phyloP scores from a whole-genome alignment of 2,888 invertebrate species.

The Alentia gelatinosa region DNA sequence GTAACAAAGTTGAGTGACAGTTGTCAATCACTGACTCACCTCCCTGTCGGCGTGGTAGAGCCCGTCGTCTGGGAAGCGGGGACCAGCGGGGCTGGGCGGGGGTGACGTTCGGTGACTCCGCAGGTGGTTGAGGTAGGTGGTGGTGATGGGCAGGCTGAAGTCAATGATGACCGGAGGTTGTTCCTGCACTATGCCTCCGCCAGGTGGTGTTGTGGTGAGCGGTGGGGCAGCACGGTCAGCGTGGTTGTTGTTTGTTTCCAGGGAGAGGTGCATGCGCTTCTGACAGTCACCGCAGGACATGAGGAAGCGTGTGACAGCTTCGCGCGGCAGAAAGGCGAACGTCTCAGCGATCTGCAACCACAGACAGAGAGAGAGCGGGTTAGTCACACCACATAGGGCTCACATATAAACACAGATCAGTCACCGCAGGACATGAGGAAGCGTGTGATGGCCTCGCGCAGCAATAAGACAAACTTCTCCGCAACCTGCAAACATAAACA shows the following conservation, averaged over 20 bases:
- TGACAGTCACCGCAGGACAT: conserved; percentile 96
- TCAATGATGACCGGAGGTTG: conserved; percentile 80
- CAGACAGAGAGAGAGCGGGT: not conserved
- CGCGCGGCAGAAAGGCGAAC: conserved; percentile 96
- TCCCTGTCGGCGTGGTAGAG: too few relatives aligned
- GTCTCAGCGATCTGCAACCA: conserved; percentile 93
- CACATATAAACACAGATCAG: too few relatives aligned
- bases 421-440: conserved; percentile 96
- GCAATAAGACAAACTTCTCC: conserved; percentile 96
- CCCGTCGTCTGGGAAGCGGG: too few relatives aligned
- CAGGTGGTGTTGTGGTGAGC: conserved; percentile 54
- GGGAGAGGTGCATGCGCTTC: conserved; percentile 83
- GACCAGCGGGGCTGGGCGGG: too few relatives aligned
- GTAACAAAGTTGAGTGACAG: too few relatives aligned
- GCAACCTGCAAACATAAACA: conserved; percentile 87
- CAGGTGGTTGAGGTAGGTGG: conserved; percentile 86
- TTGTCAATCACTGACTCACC: too few relatives aligned
- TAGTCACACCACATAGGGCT: too few relatives aligned
- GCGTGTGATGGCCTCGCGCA: conserved; percentile 96
- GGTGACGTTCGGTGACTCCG: too few relatives aligned
- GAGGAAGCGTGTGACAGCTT: conserved; percentile 96
- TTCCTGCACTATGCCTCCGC: conserved; percentile 54
- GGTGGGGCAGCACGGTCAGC: not conserved
- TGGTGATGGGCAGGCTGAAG: conserved; percentile 93
- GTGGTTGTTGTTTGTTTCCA: conserved; percentile 67